Evolutionary conservation across 2,888 invertebrate genomes (phyloP), one percentile per base, ranked within the genome.

Genomic region (Acanthoscelides obtectus): DNA sequence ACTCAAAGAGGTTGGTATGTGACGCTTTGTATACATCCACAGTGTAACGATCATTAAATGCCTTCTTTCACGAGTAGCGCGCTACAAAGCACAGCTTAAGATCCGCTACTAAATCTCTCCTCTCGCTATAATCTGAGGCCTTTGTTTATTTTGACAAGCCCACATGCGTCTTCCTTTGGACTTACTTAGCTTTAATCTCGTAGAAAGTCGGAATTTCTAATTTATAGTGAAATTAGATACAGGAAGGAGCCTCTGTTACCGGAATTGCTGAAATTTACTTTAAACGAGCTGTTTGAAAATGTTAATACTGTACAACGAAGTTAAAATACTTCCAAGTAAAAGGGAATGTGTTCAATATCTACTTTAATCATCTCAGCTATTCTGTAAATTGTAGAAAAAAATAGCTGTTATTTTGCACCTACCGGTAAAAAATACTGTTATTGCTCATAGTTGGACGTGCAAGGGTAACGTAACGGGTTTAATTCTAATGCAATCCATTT

Each of bases 101-200:
- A 45, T 45, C 45, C 45, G 8, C 45, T 12, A 45, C 45, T 45
- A 45, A 45, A 45, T 45, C 45, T 45, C 12, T 45, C 45, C 45
- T 45, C 45, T 45, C 45, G 45, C 8, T 45, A 45, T 45, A 72
- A 72, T 72, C 70, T 67, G 67, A 66, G 67, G 20, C 67, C 67
- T 72, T 70, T 72, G 69, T 71, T 71, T 71, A 67, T 71, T 70
- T 70, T 68, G 70, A 70, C 72, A 45, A 45, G 45, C 45, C 25
- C 67, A 70, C 67, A 71, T 71, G 69, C 45, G 68, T 73, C 70
- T 68, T 73, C 70, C 68, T 71, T 69, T 69, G 22, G 68, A 70
- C 66, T 73, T 68, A 67, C 71, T 67, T 70, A 68, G 69, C 71
- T 71, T 5, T 20, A 65, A 68, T 69, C 68, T 71, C 67, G 68